Percentiles rank a stretch among this genome's conserved stretches.
Conservation (phyloP, 1,140 invertebrate species). For the Drosophila kikkawai region DNA sequence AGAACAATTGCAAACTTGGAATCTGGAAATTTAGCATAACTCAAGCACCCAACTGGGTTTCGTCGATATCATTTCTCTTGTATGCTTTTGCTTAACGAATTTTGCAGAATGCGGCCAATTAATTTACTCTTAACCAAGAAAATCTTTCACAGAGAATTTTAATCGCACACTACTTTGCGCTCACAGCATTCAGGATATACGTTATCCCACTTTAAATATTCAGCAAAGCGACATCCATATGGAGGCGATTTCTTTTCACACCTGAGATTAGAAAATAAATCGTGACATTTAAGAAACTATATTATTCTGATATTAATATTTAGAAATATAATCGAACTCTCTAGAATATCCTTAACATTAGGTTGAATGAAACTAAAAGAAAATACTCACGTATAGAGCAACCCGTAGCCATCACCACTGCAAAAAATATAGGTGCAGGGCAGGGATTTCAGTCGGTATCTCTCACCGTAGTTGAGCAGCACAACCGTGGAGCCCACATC, state of each 20-base stretch:
- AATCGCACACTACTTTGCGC: conserved; percentile 42
- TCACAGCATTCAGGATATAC: conserved; percentile 44
- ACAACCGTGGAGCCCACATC: conserved; percentile 37
- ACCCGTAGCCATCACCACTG: conserved; percentile 51
- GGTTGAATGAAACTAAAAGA: neutral
- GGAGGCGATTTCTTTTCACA: conserved; percentile 33
- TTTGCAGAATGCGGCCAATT: conserved; percentile 1
- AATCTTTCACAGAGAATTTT: conserved; percentile 9
- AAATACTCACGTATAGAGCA: conserved; percentile 49
- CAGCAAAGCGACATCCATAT: conserved; percentile 26
- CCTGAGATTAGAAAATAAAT: conserved; percentile 8
- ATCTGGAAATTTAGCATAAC: conserved; percentile 15
- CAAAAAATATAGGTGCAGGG: conserved; percentile 46
- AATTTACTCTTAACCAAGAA: conserved; percentile 1
- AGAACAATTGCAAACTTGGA: neutral
- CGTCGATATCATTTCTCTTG: neutral
- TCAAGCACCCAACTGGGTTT: neutral
- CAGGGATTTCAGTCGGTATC: conserved; percentile 14
- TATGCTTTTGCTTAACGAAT: neutral
- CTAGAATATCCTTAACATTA: neutral
- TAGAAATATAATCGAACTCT: neutral
- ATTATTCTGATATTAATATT: neutral
- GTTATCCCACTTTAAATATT: conserved; percentile 27
- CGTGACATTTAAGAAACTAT: neutral
- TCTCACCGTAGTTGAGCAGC: conserved; percentile 27